phyloP scores from a whole-genome alignment of 2,113 vertebrate genomes.

The Platanista minor region DNA sequence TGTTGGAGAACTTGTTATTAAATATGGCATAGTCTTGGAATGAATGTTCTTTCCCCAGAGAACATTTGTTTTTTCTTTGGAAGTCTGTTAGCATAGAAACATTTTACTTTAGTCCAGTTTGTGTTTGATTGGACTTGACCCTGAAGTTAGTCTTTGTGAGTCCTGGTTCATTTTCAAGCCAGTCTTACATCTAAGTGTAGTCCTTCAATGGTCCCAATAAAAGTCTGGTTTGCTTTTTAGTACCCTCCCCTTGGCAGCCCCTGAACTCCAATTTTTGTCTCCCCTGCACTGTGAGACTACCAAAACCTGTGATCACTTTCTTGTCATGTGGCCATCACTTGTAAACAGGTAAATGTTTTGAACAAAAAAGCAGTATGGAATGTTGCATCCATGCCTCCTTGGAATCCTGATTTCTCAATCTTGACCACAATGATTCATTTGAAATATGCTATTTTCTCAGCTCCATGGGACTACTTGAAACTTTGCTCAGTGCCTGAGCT shows the following conservation, averaged over 20 bases:
- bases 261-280: background rate
- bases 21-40: background rate
- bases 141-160: background rate
- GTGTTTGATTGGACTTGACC: background rate
- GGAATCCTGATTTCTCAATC: background rate
- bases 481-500: background rate
- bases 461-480: background rate
- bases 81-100: background rate
- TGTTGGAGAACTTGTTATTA: background rate
- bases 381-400: background rate
- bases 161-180: background rate
- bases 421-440: background rate
- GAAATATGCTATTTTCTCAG: background rate
- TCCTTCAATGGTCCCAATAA: background rate
- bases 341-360: background rate
- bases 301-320: background rate
- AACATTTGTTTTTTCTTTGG: background rate
- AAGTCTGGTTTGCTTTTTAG: background rate
- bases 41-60: background rate
- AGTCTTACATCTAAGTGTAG: no score
- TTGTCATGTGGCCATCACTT: background rate
- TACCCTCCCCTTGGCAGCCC: rapidly evolving
- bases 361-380: background rate
- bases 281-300: background rate
- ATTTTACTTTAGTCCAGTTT: background rate